Evolutionary conservation across 30 jellyfish, hydroid and myxozoan genomes (phyloP).

Genomic region (Turritopsis rubra): DNA sequence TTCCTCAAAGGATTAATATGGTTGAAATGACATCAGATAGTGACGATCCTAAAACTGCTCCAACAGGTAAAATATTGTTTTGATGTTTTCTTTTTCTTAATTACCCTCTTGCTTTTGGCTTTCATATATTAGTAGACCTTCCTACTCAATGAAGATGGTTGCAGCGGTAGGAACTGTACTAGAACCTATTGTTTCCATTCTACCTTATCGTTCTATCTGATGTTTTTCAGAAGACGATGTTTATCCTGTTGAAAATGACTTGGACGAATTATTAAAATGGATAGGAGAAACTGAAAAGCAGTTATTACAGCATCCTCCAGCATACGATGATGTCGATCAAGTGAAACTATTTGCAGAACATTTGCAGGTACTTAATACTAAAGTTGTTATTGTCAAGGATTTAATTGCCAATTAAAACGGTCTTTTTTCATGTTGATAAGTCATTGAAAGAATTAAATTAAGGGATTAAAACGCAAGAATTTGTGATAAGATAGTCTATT

Average conservation of each 20-base stretch:
- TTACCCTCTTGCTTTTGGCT: neutral
- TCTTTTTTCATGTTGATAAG: neutral
- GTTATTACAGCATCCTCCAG: neutral
- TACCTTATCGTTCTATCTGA: too few species aligned
- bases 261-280: slow-evolving; percentile 1
- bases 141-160: too few species aligned
- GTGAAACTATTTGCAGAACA: neutral
- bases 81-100: neutral
- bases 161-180: too few species aligned
- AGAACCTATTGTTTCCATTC: too few species aligned
- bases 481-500: too few species aligned
- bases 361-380: neutral
- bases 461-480: neutral
- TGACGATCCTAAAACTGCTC: neutral
- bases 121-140: too few species aligned
- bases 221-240: neutral
- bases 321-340: neutral
- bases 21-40: neutral
- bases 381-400: neutral
- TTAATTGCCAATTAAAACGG: neutral
- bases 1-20: slow-evolving; percentile 60
- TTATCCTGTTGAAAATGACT: neutral
- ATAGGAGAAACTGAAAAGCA: neutral
- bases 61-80: neutral
- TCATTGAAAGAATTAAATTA: too few species aligned